Conservation (phyloP, 2,888 invertebrate species). For the Zelleria hepariella region DNA sequence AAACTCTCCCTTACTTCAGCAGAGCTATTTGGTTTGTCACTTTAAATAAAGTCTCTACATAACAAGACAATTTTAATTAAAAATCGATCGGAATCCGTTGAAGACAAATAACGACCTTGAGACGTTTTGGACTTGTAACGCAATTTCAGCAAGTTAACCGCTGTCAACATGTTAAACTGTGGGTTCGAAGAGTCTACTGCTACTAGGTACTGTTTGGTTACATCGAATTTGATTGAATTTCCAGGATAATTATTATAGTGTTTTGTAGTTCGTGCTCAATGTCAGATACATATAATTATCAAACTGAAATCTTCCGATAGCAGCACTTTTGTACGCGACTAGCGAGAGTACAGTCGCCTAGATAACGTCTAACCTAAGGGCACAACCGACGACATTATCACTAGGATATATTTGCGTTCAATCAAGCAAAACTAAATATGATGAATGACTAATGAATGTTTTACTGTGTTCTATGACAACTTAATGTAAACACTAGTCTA, state of each 20-base stretch:
- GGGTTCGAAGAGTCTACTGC: not conserved
- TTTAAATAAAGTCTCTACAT: no score
- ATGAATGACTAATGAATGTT: constrained; percentile 1
- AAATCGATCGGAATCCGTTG: no score
- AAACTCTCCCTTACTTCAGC: no score
- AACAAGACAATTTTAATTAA: no score
- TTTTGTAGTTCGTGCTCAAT: not conserved
- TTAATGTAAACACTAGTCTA: constrained; percentile 8
- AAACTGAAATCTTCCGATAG: not conserved
- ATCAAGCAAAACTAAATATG: constrained; percentile 2
- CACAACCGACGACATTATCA: not conserved
- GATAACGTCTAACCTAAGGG: not conserved
- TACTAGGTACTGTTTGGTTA: not conserved
- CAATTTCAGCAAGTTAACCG: no score
- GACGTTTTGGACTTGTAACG: no score
- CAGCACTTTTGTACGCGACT: not conserved
- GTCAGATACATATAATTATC: not conserved
- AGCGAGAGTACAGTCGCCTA: not conserved
- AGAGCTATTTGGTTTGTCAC: no score
- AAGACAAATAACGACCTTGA: no score
- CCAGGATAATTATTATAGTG: not conserved
- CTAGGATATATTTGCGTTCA: not conserved
- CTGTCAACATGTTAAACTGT: no score
- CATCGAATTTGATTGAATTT: not conserved
- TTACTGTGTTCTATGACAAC: not conserved